Base-by-base conservation (phyloP, 2,797 vertebrate species). In the Tinamus major region DNA sequence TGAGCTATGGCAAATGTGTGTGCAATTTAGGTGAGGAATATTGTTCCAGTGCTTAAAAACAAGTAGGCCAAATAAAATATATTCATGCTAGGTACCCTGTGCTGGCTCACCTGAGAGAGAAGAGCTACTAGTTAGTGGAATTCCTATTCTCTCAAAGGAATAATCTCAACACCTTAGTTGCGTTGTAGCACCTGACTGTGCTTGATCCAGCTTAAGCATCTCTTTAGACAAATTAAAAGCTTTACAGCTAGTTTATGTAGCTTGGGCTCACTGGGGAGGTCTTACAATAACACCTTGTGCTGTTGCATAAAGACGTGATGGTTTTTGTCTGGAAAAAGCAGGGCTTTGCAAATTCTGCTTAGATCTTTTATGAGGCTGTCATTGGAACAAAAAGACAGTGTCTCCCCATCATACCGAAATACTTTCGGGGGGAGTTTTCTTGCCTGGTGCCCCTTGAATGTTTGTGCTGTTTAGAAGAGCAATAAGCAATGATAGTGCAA, bases 211-310 rank as follows among this genome's bases (percentile, higher is more conserved):
- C 46, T 69, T 93, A 94, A 96, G 95, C 89, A 79, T 94, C 87
- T 91, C 90, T 72, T 90, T 42, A 93, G 92, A 91, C 80, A 95
- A 94, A 90, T 95, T 90, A 95, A 93, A 96, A 95, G 93, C 92
- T 92, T 95, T 87, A 31, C 55, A 75, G 78, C 53, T 79, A 62
- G 75, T 91, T 95, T 94, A 77, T 80, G 42, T 65, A 87, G 83
- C 84, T 94, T 93, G 80, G 91, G 37, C 75, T 88, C 86, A 58
- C 48, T 71, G 64, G 82, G 87, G 46, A 90, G 84, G 75, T 68
- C 89, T 79, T 91, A 78, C 79, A 91, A 20, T 75, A 90, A 89
- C 65, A 70, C 67, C 37, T 31, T 86, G 49, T 71, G 61, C 84
- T 85, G 71, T 91, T 87, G 53, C 53, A 85, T 75, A 92, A 89